Percentiles rank a stretch among this genome's conserved stretches.
Evolutionary conservation across 1,140 invertebrate genomes (phyloP).

Genomic region (Daktulosphaira vitifoliae): DNA sequence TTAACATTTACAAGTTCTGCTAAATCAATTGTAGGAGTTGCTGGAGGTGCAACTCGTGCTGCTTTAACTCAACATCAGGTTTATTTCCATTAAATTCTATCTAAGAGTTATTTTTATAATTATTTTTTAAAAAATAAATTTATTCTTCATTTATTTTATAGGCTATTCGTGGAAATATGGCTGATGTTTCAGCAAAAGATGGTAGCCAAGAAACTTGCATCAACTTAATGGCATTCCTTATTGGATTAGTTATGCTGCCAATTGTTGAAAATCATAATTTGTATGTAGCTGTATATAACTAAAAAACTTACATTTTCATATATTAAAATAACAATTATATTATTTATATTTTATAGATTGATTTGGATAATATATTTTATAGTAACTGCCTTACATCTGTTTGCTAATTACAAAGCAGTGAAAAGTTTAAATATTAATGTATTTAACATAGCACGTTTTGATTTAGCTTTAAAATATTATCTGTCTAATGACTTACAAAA

Average conservation of each 20-base stretch:
- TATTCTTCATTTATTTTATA: conserved; percentile 44
- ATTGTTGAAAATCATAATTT: conserved; percentile 49
- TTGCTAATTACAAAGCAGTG: conserved; percentile 79
- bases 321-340: background rate
- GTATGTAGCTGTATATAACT: conserved; percentile 41
- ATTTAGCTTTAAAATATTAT: conserved; percentile 56
- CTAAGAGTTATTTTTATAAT: background rate
- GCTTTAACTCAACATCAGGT: conserved; percentile 85
- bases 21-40: conserved; percentile 75
- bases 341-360: conserved; percentile 46
- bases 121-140: conserved; percentile 21
- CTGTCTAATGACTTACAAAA: conserved; percentile 43
- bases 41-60: conserved; percentile 80
- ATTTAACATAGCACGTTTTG: conserved; percentile 68
- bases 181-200: conserved; percentile 91
- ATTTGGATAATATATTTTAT: conserved; percentile 60
- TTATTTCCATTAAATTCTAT: background rate
- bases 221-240: conserved; percentile 72
- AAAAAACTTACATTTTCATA: background rate
- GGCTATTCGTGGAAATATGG: conserved; percentile 79
- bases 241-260: conserved; percentile 67
- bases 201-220: conserved; percentile 92
- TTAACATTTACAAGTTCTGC: conserved; percentile 60
- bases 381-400: conserved; percentile 72
- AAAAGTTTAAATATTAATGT: conserved; percentile 48